phyloP scores from a whole-genome alignment of 2,113 vertebrate species.

The Pardalotus punctatus region DNA sequence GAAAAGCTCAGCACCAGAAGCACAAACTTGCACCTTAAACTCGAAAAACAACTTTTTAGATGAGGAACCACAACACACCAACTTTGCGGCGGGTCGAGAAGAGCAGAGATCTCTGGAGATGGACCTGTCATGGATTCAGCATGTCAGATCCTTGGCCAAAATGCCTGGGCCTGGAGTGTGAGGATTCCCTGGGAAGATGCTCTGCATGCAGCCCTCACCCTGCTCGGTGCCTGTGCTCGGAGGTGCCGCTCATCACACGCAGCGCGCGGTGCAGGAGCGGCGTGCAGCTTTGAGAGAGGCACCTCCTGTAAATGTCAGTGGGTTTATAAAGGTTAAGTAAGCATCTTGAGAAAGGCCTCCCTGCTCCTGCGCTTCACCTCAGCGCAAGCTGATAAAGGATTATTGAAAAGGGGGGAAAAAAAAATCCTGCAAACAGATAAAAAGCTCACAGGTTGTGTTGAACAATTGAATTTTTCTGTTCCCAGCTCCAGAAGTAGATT shows the following conservation, averaged over 20 bases:
- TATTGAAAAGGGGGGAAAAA: neutral
- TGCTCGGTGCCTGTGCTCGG: accelerated
- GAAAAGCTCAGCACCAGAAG: neutral
- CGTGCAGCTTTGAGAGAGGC: conserved; percentile 30
- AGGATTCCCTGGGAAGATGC: neutral
- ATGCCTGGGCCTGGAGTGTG: accelerated
- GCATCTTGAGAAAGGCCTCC: conserved; percentile 61
- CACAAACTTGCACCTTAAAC: neutral
- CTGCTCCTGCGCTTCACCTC: conserved; percentile 36
- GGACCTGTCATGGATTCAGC: no score
- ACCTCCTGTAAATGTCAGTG: conserved; percentile 57
- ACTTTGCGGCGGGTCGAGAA: accelerated
- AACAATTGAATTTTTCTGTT: conserved; percentile 60
- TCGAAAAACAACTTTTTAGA: neutral
- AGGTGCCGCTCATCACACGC: neutral
- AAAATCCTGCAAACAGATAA: conserved; percentile 56
- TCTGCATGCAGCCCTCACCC: neutral
- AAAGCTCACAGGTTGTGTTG: conserved; percentile 40
- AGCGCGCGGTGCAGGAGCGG: accelerated
- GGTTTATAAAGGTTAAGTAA: conserved; percentile 73
- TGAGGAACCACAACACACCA: neutral
- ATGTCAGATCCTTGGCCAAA: accelerated
- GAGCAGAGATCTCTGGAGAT: neutral
- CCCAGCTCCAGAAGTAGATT: conserved; percentile 31
- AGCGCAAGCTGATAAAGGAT: conserved; percentile 65